Evolutionary conservation across 2,797 vertebrate genomes (phyloP), one percentile per base, ranked within the genome.

Genomic region (Eulemur coronatus): DNA sequence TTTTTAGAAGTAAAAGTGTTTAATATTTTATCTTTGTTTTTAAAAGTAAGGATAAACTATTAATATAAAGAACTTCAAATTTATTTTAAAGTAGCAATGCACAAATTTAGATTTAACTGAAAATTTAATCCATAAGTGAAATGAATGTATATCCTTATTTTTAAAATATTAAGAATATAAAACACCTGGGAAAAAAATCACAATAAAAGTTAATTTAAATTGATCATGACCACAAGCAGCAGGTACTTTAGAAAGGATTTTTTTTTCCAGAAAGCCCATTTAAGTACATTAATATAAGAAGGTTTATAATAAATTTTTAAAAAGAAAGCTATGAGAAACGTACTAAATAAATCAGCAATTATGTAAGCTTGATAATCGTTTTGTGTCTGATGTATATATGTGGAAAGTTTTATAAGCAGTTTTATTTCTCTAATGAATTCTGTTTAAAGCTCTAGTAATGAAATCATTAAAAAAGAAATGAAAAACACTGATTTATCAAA

Each of bases 351-450:
- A 67, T 35, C 30, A 7, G 2, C n/a, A 92, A 24, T 81, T 94
- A 67, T 9, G 69, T 3, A 87, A 73, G 11, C 4, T n/a, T 41
- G 41, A 89, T 50, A 87, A 93, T 57, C 14, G 78, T 95, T 95
- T 93, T 26, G 35, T 50, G 63, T 15, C n/a, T 95, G 11, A 13
- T 86, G 0, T 50, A 4, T 75, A 84, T 76, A 18, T 90, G 78
- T 41, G 63, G 8, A 95, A 84, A 95, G 33, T 95, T 75, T 26
- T 90, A 28, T 3, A 38, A 97, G 73, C 0, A n/a, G 26, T 86
- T 57, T 91, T 69, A 80, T 35, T 94, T 97, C 75, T 94, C 28
- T 65, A 72, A 84, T 76, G 0, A 91, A 91, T 92, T 92, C n/a
- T 41, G 22, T 85, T 15, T 92, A 84, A 38, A 73, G 50, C 52